Conservation (phyloP, 2,888 invertebrate genomes). For the Scotopteryx bipunctaria region DNA sequence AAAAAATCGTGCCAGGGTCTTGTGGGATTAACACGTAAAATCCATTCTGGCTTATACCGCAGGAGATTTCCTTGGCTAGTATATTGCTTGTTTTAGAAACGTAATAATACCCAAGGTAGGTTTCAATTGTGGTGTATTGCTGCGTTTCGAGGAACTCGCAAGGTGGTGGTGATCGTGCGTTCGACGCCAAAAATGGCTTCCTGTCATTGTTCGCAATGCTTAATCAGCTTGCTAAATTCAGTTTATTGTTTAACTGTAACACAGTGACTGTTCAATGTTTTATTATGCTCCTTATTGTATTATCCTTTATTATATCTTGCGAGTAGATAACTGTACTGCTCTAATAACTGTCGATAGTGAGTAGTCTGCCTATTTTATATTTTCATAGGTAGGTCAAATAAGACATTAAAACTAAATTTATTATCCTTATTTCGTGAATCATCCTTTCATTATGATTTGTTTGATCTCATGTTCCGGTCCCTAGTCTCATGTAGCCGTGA, state of each 20-base stretch:
- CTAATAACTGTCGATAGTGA: too few species aligned
- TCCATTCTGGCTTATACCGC: too few species aligned
- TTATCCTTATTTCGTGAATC: constrained; percentile 17
- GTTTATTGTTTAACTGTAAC: constrained; percentile 32
- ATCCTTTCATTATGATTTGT: constrained; percentile 36
- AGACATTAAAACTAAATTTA: constrained; percentile 8
- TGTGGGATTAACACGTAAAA: too few species aligned
- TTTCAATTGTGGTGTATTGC: background rate
- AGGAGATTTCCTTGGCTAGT: background rate
- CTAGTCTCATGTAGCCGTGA: constrained; percentile 39
- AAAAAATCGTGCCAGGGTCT: too few species aligned
- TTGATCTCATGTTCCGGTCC: constrained; percentile 34
- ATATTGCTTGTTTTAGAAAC: too few species aligned
- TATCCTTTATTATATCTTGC: too few species aligned
- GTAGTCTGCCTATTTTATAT: too few species aligned
- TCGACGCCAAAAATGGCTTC: constrained; percentile 41
- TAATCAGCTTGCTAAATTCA: constrained; percentile 51
- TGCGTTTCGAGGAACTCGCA: constrained; percentile 9
- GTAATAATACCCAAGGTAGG: background rate
- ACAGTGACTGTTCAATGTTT: background rate
- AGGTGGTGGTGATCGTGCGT: constrained; percentile 2
- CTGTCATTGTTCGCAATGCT: constrained; percentile 58
- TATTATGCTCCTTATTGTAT: background rate
- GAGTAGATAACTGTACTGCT: too few species aligned
- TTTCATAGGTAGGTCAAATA: too few species aligned